Percentiles rank a stretch among this genome's conserved stretches.
These are phyloP conservation scores for Procapra przewalskii DNA, from an alignment of 2,113 vertebrate species.

Conservation along the genomic window DNA sequence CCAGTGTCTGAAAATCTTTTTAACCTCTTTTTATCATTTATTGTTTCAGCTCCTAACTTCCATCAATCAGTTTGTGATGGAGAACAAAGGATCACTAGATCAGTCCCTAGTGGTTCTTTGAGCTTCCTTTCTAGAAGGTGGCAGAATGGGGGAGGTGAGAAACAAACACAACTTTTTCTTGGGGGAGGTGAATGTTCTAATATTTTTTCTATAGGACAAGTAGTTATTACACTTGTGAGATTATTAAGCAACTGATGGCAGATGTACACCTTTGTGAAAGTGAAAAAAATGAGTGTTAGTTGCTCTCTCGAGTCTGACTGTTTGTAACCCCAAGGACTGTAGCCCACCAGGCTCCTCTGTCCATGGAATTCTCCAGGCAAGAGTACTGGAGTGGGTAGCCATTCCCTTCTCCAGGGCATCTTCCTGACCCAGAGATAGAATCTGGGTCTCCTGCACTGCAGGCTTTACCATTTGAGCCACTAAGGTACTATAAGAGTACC, in stretches of 20 bases:
- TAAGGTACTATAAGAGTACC: too few relatives aligned
- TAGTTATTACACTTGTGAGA: neutral
- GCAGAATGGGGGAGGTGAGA: neutral
- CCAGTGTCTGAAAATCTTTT: neutral
- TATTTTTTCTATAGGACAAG: neutral
- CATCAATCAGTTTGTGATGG: neutral
- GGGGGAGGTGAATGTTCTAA: neutral
- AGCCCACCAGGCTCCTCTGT: neutral
- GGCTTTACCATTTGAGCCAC: neutral
- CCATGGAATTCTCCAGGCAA: neutral
- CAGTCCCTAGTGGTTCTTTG: neutral
- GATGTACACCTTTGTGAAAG: neutral
- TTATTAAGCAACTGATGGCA: neutral
- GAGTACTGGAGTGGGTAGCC: neutral
- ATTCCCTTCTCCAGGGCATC: neutral
- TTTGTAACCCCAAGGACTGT: neutral
- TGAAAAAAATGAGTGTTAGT: neutral
- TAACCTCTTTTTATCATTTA: neutral
- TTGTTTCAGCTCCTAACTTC: neutral
- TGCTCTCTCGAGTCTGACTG: rapidly evolving
- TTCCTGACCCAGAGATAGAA: neutral
- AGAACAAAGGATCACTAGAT: neutral
- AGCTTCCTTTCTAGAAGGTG: neutral
- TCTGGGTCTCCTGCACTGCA: neutral
- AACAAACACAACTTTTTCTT: neutral